A percentile compares a stretch with the other conserved stretches of the same genome.
Conservation (phyloP, 2,113 vertebrate species). For the Pluvialis apricaria region DNA sequence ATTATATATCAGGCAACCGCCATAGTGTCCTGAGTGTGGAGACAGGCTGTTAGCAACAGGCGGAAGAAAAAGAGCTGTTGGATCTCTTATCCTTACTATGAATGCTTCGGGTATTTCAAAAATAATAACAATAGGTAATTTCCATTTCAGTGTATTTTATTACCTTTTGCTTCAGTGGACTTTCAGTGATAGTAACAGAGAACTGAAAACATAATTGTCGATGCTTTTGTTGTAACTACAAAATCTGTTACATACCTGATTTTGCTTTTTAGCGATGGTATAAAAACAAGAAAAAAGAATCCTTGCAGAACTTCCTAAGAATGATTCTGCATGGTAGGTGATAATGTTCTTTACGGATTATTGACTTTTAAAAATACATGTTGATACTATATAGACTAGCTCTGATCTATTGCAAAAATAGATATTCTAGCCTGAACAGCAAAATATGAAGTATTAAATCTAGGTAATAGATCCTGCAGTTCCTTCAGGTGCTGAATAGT, state of each 20-base stretch:
- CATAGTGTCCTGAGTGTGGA: background rate
- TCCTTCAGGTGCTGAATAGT: constrained; percentile 53
- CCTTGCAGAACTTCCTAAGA: background rate
- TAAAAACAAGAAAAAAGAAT: background rate
- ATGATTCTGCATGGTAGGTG: background rate
- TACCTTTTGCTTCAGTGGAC: constrained; percentile 3
- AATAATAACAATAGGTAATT: background rate
- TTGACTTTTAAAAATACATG: constrained; percentile 59
- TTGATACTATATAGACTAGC: constrained; percentile 13
- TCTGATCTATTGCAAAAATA: constrained; percentile 34
- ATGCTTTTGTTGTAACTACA: background rate
- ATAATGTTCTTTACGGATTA: constrained; percentile 12
- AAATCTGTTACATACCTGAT: background rate
- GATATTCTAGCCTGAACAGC: constrained; percentile 1
- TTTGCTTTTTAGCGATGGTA: background rate
- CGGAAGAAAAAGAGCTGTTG: background rate
- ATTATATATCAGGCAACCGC: background rate
- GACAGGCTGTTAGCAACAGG: background rate
- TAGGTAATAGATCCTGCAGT: constrained; percentile 37
- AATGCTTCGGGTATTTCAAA: background rate
- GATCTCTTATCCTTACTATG: background rate
- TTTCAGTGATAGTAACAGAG: constrained; percentile 5
- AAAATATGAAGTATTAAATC: constrained; percentile 49
- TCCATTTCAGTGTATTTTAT: background rate
- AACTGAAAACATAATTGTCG: background rate